phyloP scores from a whole-genome alignment of 35 echinoderm and acorn worm species.

The Apostichopus californicus region DNA sequence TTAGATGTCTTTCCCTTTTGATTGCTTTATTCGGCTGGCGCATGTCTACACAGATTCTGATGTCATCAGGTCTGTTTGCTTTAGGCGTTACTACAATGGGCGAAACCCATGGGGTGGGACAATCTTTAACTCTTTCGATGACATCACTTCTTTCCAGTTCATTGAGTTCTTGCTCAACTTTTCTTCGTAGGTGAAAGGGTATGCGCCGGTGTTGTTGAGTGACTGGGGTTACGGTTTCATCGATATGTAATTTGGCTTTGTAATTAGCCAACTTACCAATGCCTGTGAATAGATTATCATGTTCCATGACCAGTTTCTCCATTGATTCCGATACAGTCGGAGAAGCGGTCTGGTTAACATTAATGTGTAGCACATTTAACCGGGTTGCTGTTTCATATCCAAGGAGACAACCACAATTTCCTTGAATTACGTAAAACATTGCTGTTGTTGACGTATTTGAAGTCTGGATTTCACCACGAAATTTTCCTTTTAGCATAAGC shows the following conservation, averaged over 20 bases:
- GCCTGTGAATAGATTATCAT: background rate
- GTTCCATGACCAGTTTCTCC: too few relatives aligned
- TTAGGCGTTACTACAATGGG: conserved; percentile 44
- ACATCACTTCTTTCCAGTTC: conserved; percentile 56
- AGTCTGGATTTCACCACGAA: background rate
- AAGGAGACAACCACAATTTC: background rate
- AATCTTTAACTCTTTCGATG: conserved; percentile 44
- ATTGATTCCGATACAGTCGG: too few relatives aligned
- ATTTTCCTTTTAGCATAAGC: background rate
- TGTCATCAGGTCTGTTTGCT: conserved; percentile 39
- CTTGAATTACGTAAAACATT: background rate
- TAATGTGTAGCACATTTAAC: background rate
- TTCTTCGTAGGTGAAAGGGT: conserved; percentile 63
- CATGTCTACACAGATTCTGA: conserved; percentile 23
- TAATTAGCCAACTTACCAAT: conserved; percentile 58
- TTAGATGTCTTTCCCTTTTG: background rate
- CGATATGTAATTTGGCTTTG: conserved; percentile 63
- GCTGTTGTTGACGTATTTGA: background rate
- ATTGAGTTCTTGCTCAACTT: conserved; percentile 69
- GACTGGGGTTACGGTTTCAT: conserved; percentile 24
- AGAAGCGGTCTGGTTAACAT: too few relatives aligned
- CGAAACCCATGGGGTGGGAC: conserved; percentile 44
- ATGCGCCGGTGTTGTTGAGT: conserved; percentile 74
- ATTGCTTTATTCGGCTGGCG: background rate
- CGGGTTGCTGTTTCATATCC: background rate